Base-by-base conservation (phyloP, 2,888 invertebrate species). In the Cosmorhoe ocellata region DNA sequence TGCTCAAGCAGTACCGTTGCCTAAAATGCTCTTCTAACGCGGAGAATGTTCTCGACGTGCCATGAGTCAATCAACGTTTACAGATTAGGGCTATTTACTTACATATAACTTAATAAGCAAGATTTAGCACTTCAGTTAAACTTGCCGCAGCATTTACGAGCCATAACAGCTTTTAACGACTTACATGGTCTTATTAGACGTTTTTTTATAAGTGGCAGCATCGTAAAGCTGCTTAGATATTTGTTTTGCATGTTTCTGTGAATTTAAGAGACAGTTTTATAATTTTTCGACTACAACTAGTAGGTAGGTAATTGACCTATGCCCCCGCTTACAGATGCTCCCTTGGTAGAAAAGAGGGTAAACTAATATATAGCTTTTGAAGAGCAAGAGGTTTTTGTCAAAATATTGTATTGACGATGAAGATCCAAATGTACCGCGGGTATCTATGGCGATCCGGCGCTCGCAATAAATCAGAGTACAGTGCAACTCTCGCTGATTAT, bases 401-500 rank as follows among this genome's bases (percentile, higher is more conserved):
- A 24, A 24, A 6, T 24, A 24, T 24, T 24, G 7, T 24, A 11
- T 24, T 33, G 27, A 34, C 30, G 38, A 12, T 33, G 43, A 43
- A 38, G 49, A 50, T 43, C 27, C 32, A 34, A 49, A 24, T 24
- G 7, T 7, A 7, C 18, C n/a, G 42, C 34, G 44, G 31, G 30
- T 45, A 41, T 14, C 51, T 48, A 55, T 58, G 44, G 58, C 61
- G 59, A 65, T 66, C 54, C 61, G 62, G 68, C 72, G 70, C 67
- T 69, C 64, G 51, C 73, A 63, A 84, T 86, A 84, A 87, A 87
- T 87, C 83, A 81, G 76, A 65, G 77, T 34, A 32, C 31, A 40
- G 30, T 12, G 14, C 36, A 42, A 37, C 38, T 27, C 33, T 13
- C 11, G 27, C 43, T 53, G 53, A 44, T 53, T 44, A 12, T 30